Conservation (phyloP, 2,888 invertebrate species). For the Cheilosia impressa region DNA sequence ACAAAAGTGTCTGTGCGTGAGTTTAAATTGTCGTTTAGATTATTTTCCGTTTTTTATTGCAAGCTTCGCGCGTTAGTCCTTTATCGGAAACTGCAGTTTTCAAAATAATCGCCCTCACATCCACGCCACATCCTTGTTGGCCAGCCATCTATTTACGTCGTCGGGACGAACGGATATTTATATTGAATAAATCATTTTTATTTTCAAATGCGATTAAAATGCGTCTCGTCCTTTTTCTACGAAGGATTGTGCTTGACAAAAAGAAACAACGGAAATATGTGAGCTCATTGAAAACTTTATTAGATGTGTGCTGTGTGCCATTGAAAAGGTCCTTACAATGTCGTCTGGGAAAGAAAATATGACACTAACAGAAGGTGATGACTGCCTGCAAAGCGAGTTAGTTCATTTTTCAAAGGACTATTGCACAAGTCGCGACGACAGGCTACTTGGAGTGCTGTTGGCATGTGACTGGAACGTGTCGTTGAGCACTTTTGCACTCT, state of each 20-base stretch:
- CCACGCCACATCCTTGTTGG: neutral
- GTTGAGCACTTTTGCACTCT: slow-evolving; percentile 40
- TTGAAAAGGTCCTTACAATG: slow-evolving; percentile 31
- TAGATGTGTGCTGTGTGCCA: slow-evolving; percentile 27
- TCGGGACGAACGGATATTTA: slow-evolving; percentile 35
- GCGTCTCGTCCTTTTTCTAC: slow-evolving; percentile 17
- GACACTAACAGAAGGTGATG: slow-evolving; percentile 63
- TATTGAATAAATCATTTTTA: slow-evolving; percentile 73
- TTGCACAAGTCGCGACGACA: slow-evolving; percentile 40
- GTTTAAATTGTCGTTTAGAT: slow-evolving; percentile 51
- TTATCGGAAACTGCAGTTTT: slow-evolving; percentile 52
- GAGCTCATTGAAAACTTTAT: slow-evolving; percentile 49
- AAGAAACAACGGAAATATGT: neutral
- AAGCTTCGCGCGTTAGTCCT: slow-evolving; percentile 38
- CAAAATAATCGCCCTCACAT: slow-evolving; percentile 18
- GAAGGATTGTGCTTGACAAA: slow-evolving; percentile 15
- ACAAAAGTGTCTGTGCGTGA: slow-evolving; percentile 36
- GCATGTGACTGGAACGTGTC: slow-evolving; percentile 71
- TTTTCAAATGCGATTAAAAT: slow-evolving; percentile 67
- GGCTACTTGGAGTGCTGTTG: slow-evolving; percentile 62
- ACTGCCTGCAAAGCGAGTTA: slow-evolving; percentile 21
- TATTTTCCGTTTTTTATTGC: slow-evolving; percentile 37
- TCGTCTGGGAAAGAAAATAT: slow-evolving; percentile 49
- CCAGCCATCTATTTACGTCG: neutral
- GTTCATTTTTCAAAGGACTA: slow-evolving; percentile 25